Conservation (phyloP, 2,113 vertebrate genomes). For the Indicator indicator region DNA sequence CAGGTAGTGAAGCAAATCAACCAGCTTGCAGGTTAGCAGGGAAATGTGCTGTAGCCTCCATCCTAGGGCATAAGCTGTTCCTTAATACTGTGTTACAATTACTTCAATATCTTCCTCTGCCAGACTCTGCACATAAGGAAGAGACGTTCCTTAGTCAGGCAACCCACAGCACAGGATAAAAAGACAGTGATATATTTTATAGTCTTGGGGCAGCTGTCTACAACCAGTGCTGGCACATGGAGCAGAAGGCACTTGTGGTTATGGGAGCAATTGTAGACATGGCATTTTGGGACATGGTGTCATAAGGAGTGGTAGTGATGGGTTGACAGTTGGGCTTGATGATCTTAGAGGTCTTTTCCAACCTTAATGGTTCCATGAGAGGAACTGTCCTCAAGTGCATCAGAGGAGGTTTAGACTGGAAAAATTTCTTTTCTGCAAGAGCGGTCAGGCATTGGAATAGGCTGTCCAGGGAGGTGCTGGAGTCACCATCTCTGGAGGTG, state of each 20-base stretch:
- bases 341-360: no score
- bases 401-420: no score
- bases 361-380: no score
- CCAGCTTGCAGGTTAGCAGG: rapidly evolving
- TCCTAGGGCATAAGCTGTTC: rapidly evolving
- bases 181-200: not conserved
- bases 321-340: no score
- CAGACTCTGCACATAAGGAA: not conserved
- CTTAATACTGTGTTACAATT: not conserved
- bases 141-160: not conserved
- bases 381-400: no score
- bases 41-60: not conserved
- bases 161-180: not conserved
- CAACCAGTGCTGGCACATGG: not conserved
- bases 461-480: no score
- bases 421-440: no score
- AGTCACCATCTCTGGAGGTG: no score
- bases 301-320: no score
- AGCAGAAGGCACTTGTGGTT: not conserved
- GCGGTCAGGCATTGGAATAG: no score
- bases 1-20: not conserved
- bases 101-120: not conserved
- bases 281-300: no score
- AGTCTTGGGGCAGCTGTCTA: not conserved
- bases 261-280: not conserved